phyloP scores from a whole-genome alignment of 2,888 invertebrate genomes.

The Arctia plantaginis region DNA sequence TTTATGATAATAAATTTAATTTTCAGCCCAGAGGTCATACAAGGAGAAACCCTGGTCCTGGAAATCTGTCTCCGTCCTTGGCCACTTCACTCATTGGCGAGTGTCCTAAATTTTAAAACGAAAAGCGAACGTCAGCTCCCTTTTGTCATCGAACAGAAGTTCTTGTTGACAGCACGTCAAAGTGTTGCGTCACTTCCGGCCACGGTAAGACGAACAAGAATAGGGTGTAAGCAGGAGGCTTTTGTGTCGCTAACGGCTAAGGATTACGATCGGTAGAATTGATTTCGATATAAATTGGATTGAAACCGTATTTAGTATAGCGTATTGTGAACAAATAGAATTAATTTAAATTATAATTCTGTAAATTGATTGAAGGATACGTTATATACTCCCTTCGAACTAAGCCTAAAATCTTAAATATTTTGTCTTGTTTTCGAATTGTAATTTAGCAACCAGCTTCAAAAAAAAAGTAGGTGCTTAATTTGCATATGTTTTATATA shows the following conservation, averaged over 20 bases:
- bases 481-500: not conserved
- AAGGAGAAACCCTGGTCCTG: not conserved
- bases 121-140: slow-evolving; percentile 16
- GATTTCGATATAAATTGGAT: slow-evolving; percentile 10
- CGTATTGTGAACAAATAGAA: not conserved
- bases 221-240: not conserved
- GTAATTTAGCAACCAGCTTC: not conserved
- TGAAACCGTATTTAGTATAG: not conserved
- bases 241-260: slow-evolving; percentile 1
- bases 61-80: slow-evolving; percentile 7
- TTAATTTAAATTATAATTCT: not conserved
- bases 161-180: slow-evolving; percentile 22
- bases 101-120: slow-evolving; percentile 25
- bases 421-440: not conserved
- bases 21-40: not conserved
- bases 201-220: slow-evolving; percentile 13
- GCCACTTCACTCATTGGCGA: slow-evolving; percentile 13
- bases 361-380: not conserved
- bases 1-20: no score
- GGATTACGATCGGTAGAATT: slow-evolving; percentile 5
- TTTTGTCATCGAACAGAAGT: slow-evolving; percentile 17
- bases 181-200: slow-evolving; percentile 25
- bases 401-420: not conserved
- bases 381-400: not conserved
- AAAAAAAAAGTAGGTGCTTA: not conserved